A percentile compares a stretch with the other conserved stretches of the same genome.
Evolutionary conservation across 2,888 invertebrate genomes (phyloP).

Genomic region (Megaustenia siamemsis): DNA sequence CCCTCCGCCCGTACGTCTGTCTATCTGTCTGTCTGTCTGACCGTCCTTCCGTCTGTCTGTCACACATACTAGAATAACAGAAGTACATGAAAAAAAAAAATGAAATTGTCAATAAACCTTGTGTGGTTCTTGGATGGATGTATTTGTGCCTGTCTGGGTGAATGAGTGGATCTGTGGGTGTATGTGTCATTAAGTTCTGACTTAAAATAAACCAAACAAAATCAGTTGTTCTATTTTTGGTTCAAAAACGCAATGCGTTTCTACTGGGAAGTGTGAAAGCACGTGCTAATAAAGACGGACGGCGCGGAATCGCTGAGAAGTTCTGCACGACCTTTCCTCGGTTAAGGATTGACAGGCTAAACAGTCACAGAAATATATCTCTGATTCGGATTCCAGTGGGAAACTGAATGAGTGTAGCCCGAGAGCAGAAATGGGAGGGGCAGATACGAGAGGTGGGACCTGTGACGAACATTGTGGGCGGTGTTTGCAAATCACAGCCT

Average conservation of each 20-base stretch:
- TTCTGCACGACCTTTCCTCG: slow-evolving; percentile 5
- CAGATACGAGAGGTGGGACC: slow-evolving; percentile 13
- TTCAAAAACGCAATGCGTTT: background rate
- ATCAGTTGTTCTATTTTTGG: background rate
- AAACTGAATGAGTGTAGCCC: background rate
- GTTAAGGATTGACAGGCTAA: slow-evolving; percentile 14
- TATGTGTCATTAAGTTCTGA: background rate
- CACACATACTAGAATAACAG: background rate
- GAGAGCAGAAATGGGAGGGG: slow-evolving; percentile 19
- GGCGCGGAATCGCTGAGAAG: background rate
- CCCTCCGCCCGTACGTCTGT: too few relatives aligned
- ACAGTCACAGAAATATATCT: background rate
- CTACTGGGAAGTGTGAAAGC: background rate
- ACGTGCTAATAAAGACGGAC: background rate
- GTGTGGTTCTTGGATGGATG: background rate
- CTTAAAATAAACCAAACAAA: slow-evolving; percentile 11
- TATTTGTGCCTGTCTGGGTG: slow-evolving; percentile 35
- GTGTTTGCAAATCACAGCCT: background rate
- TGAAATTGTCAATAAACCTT: background rate
- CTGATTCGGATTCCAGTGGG: background rate
- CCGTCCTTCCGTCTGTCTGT: too few relatives aligned
- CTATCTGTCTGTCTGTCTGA: too few relatives aligned
- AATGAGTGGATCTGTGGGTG: slow-evolving; percentile 33
- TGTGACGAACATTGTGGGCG: slow-evolving; percentile 4
- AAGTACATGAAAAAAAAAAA: background rate